phyloP scores from a whole-genome alignment of 1,140 invertebrate genomes.

The Cyphomyrmex costatus region DNA sequence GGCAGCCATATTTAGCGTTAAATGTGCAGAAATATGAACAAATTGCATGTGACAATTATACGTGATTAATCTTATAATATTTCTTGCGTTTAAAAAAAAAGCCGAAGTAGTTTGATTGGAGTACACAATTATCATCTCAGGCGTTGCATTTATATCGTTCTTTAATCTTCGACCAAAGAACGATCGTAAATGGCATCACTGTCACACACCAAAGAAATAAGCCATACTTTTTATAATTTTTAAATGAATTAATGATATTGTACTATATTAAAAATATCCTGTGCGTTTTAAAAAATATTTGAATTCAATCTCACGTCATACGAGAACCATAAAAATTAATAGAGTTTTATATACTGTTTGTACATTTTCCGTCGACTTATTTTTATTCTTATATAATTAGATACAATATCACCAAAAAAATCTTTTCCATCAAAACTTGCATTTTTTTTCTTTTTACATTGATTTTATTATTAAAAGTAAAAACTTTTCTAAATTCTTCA shows the following conservation, averaged over 20 bases:
- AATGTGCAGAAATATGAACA: conserved; percentile 21
- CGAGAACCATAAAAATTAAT: conserved; percentile 7
- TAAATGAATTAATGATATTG: conserved; percentile 30
- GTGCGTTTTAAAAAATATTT: conserved; percentile 14
- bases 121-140: conserved; percentile 23
- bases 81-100: neutral
- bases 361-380: neutral
- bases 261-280: conserved; percentile 10
- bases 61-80: conserved; percentile 6
- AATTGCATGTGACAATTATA: conserved; percentile 2
- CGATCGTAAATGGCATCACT: conserved; percentile 17
- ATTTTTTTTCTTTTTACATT: neutral
- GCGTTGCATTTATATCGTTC: conserved; percentile 19
- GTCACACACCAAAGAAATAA: conserved; percentile 28
- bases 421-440: neutral
- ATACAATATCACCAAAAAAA: conserved; percentile 3
- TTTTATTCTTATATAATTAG: neutral
- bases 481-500: conserved; percentile 1
- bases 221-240: conserved; percentile 37
- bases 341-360: neutral
- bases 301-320: conserved; percentile 12
- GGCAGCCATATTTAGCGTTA: neutral
- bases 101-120: conserved; percentile 27
- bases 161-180: conserved; percentile 34
- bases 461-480: neutral